Conservation (phyloP, 2,797 vertebrate genomes). For the Mormyrops attenuatus region DNA sequence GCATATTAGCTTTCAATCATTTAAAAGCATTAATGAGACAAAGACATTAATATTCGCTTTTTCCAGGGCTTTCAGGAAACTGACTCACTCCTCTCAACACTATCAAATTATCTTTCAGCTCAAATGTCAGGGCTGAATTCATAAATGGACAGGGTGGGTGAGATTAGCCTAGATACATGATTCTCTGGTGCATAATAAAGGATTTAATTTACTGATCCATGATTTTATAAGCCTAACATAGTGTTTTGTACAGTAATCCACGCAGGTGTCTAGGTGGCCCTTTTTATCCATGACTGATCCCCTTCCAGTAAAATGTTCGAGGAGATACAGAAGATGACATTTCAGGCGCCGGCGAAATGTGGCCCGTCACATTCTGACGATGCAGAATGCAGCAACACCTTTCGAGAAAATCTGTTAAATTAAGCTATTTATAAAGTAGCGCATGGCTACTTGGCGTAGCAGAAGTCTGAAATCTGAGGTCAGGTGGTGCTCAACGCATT, state of each 20-base stretch:
- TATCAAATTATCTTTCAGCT: neutral
- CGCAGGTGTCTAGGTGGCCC: neutral
- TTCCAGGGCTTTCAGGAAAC: neutral
- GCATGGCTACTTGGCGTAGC: neutral
- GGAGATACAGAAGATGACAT: neutral
- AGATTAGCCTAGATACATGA: neutral
- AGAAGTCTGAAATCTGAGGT: neutral
- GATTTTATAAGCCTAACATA: neutral
- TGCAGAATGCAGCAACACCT: neutral
- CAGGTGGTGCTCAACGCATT: neutral
- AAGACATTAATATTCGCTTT: neutral
- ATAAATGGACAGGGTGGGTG: neutral
- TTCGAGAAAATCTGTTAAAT: neutral
- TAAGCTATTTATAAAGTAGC: neutral
- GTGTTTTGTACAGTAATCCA: neutral
- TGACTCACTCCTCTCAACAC: neutral
- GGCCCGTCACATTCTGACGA: neutral
- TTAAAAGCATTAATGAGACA: neutral
- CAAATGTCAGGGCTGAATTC: neutral
- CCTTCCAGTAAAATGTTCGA: neutral
- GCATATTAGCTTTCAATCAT: neutral
- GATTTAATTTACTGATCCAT: neutral
- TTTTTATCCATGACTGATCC: neutral
- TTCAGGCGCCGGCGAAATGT: neutral
- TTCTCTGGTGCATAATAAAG: constrained; percentile 1